phyloP scores from a whole-genome alignment of 30 jellyfish, hydroid and myxozoan species.

The Aurelia aurita complex sp. Pacific region DNA sequence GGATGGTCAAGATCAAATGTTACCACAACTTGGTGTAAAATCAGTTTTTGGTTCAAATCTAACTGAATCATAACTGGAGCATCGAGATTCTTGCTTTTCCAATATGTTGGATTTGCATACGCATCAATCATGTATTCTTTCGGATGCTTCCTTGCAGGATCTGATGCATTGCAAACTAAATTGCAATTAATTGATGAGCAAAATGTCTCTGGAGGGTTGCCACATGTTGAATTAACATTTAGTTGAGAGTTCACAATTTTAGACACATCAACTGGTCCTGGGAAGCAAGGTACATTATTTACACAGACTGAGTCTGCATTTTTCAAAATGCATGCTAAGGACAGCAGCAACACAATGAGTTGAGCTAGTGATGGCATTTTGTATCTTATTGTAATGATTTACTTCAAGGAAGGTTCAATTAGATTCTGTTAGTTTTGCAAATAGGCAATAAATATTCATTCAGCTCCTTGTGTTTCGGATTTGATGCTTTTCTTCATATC shows the following conservation, averaged over 20 bases:
- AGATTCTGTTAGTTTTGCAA: no score
- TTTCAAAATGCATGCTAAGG: not conserved
- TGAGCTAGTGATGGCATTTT: not conserved
- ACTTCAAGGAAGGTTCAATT: no score
- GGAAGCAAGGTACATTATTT: slow-evolving; percentile 59
- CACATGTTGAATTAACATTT: slow-evolving; percentile 87
- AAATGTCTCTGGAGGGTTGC: slow-evolving; percentile 70
- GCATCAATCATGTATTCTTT: slow-evolving; percentile 59
- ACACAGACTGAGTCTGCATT: slow-evolving; percentile 55
- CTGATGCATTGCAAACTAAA: slow-evolving; percentile 78
- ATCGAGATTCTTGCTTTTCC: slow-evolving; percentile 95
- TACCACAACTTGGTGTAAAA: slow-evolving; percentile 81
- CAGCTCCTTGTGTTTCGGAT: no score
- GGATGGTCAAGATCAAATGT: slow-evolving; percentile 89
- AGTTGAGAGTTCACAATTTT: not conserved
- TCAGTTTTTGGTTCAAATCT: slow-evolving; percentile 67
- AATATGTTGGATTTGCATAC: slow-evolving; percentile 63
- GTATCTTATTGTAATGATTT: no score
- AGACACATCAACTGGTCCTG: slow-evolving; percentile 73
- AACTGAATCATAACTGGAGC: slow-evolving; percentile 84
- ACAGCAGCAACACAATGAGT: not conserved
- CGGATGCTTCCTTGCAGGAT: slow-evolving; percentile 51
- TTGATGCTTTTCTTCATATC: no score
- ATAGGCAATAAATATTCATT: no score
- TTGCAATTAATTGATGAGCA: slow-evolving; percentile 68